Evolutionary conservation across 2,113 vertebrate genomes (phyloP).

Genomic region (Nothoprocta perdicaria): DNA sequence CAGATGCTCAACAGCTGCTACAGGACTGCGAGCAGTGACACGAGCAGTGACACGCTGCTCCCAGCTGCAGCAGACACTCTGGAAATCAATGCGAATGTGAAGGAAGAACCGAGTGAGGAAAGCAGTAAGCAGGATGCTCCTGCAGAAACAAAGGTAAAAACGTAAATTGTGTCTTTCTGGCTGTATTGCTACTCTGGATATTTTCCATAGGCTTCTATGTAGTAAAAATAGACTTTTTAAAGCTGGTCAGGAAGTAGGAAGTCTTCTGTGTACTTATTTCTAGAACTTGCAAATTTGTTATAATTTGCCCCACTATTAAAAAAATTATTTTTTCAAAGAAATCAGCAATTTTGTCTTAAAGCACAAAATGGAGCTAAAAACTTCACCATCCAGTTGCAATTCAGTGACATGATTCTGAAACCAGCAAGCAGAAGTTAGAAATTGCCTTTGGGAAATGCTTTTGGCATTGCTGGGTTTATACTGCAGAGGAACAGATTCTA

Average conservation of each 20-base stretch:
- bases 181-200: not conserved
- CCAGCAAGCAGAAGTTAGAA: not conserved
- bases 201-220: not conserved
- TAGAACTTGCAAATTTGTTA: not conserved
- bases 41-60: not conserved
- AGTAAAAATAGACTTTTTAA: not conserved
- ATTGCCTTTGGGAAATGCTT: not conserved
- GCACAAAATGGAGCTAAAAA: not conserved
- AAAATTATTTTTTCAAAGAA: not conserved
- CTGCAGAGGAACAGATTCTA: not conserved
- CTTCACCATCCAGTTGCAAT: not conserved
- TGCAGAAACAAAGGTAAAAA: conserved; percentile 74
- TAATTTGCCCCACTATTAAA: not conserved
- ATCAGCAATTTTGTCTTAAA: not conserved
- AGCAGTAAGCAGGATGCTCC: conserved; percentile 50
- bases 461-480: not conserved
- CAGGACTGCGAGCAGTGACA: conserved; percentile 40
- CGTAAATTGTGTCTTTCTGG: not conserved
- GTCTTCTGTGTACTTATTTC: not conserved
- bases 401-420: not conserved
- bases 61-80: not conserved
- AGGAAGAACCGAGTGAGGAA: conserved; percentile 57
- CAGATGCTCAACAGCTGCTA: conserved; percentile 30
- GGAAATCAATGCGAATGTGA: not conserved
- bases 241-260: not conserved